phyloP scores from a whole-genome alignment of 2,113 vertebrate genomes.

The Fukomys damarensis region DNA sequence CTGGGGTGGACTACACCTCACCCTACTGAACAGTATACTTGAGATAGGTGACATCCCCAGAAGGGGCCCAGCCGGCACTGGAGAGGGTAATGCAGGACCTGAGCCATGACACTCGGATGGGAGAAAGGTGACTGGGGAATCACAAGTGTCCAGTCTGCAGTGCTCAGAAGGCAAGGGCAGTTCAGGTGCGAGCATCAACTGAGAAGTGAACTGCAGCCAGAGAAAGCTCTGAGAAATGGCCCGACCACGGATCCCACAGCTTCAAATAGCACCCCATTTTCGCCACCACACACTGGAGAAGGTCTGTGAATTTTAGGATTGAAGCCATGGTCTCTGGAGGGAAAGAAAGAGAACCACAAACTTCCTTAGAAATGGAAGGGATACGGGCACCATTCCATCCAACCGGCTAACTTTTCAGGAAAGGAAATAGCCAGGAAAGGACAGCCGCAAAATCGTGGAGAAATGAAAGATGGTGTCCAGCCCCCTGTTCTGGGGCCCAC shows the following conservation, averaged over 20 bases:
- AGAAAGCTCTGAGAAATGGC: background rate
- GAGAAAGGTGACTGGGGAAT: background rate
- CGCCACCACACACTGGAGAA: accelerated
- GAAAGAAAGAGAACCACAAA: background rate
- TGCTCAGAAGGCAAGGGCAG: background rate
- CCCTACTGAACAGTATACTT: background rate
- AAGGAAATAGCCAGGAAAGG: accelerated
- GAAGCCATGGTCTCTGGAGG: background rate
- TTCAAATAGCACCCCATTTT: too few relatives aligned
- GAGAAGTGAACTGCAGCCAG: background rate
- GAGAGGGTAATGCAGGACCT: accelerated
- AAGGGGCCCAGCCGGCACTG: accelerated
- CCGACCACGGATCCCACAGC: accelerated
- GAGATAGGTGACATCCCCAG: background rate
- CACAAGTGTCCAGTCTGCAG: background rate
- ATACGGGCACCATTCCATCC: background rate
- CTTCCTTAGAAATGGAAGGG: accelerated
- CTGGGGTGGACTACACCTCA: background rate
- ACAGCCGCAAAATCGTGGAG: accelerated
- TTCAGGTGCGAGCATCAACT: accelerated
- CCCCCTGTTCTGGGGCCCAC: background rate
- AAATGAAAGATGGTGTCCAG: accelerated
- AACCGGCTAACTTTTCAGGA: background rate
- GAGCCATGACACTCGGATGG: accelerated
- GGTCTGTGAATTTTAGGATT: background rate